These are phyloP conservation scores for Urocyon cinereoargenteus DNA, from an alignment of 2,797 vertebrate species.

Conservation along the genomic window DNA sequence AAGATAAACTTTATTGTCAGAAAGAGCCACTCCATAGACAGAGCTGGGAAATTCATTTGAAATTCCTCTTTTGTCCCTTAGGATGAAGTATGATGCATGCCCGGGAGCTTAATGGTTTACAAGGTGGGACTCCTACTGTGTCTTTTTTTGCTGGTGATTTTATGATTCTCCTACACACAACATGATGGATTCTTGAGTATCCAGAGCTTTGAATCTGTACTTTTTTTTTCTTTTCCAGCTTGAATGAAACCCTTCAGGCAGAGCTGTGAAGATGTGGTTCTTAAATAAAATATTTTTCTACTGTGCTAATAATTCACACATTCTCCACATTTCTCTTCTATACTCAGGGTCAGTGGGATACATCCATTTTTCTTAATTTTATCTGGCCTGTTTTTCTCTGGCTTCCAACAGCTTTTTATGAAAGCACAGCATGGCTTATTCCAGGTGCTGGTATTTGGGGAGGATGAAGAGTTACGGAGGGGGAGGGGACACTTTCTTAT, in stretches of 20 bases:
- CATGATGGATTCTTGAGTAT: slow-evolving; percentile 44
- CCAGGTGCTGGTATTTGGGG: neutral
- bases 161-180: slow-evolving; percentile 25
- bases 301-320: slow-evolving; percentile 59
- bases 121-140: slow-evolving; percentile 17
- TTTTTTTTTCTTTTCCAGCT: neutral
- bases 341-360: slow-evolving; percentile 43
- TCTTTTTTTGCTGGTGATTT: slow-evolving; percentile 50
- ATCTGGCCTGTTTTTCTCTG: slow-evolving; percentile 36
- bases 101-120: slow-evolving; percentile 50
- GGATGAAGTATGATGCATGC: neutral
- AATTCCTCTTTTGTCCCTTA: slow-evolving; percentile 8
- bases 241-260: slow-evolving; percentile 66
- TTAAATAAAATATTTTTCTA: slow-evolving; percentile 72
- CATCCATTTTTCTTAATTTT: slow-evolving; percentile 63
- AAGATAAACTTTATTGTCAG: neutral
- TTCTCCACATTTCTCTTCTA: slow-evolving; percentile 35
- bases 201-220: neutral
- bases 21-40: neutral
- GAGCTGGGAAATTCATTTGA: neutral
- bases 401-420: slow-evolving; percentile 40
- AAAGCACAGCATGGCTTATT: slow-evolving; percentile 27
- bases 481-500: neutral
- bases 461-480: neutral
- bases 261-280: slow-evolving; percentile 59